Conservation (phyloP, 2,888 invertebrate species). For the Himalopsyche japonica region DNA sequence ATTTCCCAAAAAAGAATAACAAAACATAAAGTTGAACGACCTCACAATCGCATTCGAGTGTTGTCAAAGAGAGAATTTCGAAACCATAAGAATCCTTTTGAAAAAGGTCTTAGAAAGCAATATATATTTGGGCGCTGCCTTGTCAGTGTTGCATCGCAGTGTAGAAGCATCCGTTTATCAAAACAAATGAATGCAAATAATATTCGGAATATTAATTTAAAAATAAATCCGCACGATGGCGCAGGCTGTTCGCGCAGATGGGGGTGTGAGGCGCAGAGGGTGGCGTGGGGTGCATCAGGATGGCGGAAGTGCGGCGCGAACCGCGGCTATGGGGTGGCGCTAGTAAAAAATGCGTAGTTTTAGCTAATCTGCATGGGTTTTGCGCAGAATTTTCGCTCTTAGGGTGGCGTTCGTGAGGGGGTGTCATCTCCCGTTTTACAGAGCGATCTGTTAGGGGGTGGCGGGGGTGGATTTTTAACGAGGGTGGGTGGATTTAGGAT, state of each 20-base stretch:
- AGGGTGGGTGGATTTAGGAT: conserved; percentile 41
- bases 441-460: conserved; percentile 13
- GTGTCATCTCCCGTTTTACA: conserved; percentile 42
- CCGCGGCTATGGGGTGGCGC: conserved; percentile 45
- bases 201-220: conserved; percentile 40
- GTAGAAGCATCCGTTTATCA: conserved; percentile 3
- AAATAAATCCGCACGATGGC: conserved; percentile 38
- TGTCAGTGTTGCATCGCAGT: neutral
- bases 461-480: conserved; percentile 50
- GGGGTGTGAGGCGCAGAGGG: neutral
- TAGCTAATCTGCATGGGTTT: conserved; percentile 65
- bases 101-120: neutral
- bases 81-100: neutral
- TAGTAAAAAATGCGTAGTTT: conserved; percentile 70
- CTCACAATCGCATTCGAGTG: neutral
- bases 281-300: conserved; percentile 11
- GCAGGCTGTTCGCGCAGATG: conserved; percentile 35
- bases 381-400: conserved; percentile 43
- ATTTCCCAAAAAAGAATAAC: neutral
- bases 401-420: conserved; percentile 44
- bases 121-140: neutral
- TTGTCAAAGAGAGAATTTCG: neutral
- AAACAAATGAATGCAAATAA: conserved; percentile 40
- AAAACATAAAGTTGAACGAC: neutral
- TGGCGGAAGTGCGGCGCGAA: conserved; percentile 22